Evolutionary conservation across 2,888 invertebrate species (phyloP), one percentile per base, ranked within the genome.

Genomic region (Drosophila mimica): DNA sequence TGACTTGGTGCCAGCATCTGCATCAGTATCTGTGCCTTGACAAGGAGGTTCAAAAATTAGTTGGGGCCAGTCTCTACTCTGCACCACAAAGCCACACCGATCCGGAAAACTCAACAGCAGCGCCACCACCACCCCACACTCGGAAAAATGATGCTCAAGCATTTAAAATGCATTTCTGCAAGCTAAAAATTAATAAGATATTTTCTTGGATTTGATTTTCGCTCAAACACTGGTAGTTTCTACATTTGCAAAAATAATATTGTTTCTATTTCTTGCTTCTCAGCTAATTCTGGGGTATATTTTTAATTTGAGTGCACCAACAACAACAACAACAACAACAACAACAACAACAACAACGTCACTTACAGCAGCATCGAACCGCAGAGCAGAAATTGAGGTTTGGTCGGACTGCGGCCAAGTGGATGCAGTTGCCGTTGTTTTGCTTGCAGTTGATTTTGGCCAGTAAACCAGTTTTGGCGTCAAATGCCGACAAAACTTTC

Each of bases 401-500:
- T 83, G 84, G 81, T 68, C 43, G 57, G 34, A 28, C 15, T 52
- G 54, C n/a, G 72, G 65, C 65, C 70, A 73, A 61, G 53, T 63
- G 59, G 59, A 53, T 68, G 70, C 67, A 33, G 51, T 68, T 64
- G 58, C 36, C 30, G 34, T 48, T 28, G 61, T 48, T 43, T 34
- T 61, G 25, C 25, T 43, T 65, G 73, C 62, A 13, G 64, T 65
- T 69, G 73, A 53, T 52, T 72, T 58, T 71, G 72, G 75, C 48
- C 64, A 72, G 59, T 70, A 83, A 84, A 84, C 84, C 86, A 86
- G 84, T 84, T 84, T 83, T 73, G 69, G 78, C 80, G 74, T 72
- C 78, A 80, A 80, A 64, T 72, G 76, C 75, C 78, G 74, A 83
- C 73, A 83, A 81, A 46, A 86, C 87, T 85, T 85, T 85, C 85